These are phyloP conservation scores for Linnaemya tessellans DNA, from an alignment of 2,888 invertebrate genomes.

Conservation along the genomic window DNA sequence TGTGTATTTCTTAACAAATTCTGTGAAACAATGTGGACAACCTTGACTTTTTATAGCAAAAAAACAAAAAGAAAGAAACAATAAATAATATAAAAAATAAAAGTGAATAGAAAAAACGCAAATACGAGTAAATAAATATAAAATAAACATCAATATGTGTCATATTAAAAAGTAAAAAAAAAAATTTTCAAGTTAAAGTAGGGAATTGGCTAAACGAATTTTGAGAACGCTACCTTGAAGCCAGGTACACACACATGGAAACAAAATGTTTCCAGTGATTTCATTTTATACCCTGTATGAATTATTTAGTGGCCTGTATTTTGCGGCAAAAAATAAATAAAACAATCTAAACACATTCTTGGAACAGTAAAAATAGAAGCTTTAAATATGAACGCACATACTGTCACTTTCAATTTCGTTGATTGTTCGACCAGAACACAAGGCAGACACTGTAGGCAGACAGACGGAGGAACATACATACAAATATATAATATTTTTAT, in stretches of 20 bases:
- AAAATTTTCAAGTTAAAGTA: slow-evolving; percentile 18
- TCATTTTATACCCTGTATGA: neutral
- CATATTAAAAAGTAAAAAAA: slow-evolving; percentile 33
- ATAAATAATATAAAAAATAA: slow-evolving; percentile 24
- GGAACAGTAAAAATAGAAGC: slow-evolving; percentile 27
- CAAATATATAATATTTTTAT: too few species aligned
- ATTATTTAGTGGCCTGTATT: neutral
- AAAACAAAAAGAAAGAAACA: slow-evolving; percentile 15
- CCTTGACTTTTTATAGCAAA: slow-evolving; percentile 65
- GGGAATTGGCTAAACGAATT: neutral
- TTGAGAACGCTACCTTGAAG: neutral
- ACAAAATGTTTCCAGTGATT: slow-evolving; percentile 22
- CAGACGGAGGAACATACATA: neutral
- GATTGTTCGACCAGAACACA: neutral
- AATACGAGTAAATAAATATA: slow-evolving; percentile 30
- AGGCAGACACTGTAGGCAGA: neutral
- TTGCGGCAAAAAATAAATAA: neutral
- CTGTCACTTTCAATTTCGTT: slow-evolving; percentile 50
- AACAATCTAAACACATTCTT: slow-evolving; percentile 10
- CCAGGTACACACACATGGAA: neutral
- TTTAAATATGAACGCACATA: slow-evolving; percentile 7
- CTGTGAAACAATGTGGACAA: slow-evolving; percentile 65
- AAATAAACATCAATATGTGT: slow-evolving; percentile 61
- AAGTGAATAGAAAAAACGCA: neutral
- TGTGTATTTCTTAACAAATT: slow-evolving; percentile 2